Base-by-base conservation (phyloP, 2,113 vertebrate species). In the Xenopus laevis region DNA sequence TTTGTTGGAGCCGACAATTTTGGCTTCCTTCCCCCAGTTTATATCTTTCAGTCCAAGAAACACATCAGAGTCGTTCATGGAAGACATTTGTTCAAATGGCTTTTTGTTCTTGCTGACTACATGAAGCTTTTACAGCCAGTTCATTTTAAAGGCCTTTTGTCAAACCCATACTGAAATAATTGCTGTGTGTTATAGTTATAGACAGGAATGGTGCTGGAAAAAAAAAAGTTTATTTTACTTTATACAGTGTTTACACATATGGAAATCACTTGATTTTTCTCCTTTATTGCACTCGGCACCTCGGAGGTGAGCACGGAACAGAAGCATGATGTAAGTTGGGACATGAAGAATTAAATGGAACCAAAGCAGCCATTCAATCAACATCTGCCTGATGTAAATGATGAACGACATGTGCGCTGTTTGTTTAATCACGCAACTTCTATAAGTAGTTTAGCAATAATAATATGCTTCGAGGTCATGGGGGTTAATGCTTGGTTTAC, bases 41-140 rank as follows among this genome's bases (percentile, higher is more conserved):
- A n/a, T n/a, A 16, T 55, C 53, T n/a, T 2, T 4, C 16, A 13
- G 18, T 77, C 59, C 74, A 70, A 77, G 55, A 57, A 77, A 64
- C 60, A 76, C 73, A 76, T 50, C 47, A 3, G 45, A 55, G n/a
- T 30, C 21, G 46, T 20, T 55, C 74, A 70, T 64, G 65, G 67
- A 70, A 63, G 74, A 70, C 65, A 75, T 47, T 69, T 68, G 27
- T 55, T 68, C 73, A 68, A 46, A 68, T 33, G 30, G 30, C 60
- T 74, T 13, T 62, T n/a, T n/a, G n/a, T n/a, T n/a, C n/a, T 69
- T 64, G 65, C 73, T 75, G 66, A 76, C 47, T 76, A 76, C 69
- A 61, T 53, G 7, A 70, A 69, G 58, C 74, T 76, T 60, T 70
- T 76, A 64, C 67, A 70, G 74, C 55, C 74, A 77, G 67, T 70